These are phyloP conservation scores for Herpailurus yagouaroundi DNA, from an alignment of 2,113 vertebrate genomes.

Conservation along the genomic window DNA sequence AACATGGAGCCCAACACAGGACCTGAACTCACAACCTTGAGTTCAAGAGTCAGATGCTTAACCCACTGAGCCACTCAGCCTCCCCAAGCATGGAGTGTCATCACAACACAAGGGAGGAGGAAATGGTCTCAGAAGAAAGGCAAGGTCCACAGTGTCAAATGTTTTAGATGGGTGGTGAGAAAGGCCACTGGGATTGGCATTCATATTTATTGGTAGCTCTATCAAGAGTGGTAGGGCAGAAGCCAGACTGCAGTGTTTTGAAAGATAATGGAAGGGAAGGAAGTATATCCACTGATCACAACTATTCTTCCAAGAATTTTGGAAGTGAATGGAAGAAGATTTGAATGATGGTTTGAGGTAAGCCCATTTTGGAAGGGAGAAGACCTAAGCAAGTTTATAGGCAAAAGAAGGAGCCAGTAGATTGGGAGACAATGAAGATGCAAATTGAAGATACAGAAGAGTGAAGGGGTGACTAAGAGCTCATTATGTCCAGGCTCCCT, in stretches of 20 bases:
- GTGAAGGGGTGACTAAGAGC: not conserved
- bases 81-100: too few species aligned
- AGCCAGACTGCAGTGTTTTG: not conserved
- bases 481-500: not conserved
- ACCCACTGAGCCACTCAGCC: too few species aligned
- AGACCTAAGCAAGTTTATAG: not conserved
- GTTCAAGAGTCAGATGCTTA: too few species aligned
- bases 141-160: not conserved
- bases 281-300: not conserved
- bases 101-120: not conserved
- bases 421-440: not conserved
- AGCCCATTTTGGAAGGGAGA: not conserved
- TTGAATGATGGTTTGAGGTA: not conserved
- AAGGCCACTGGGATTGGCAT: not conserved
- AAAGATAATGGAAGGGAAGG: not conserved
- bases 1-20: too few species aligned
- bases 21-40: too few species aligned
- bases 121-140: not conserved
- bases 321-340: not conserved
- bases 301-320: not conserved
- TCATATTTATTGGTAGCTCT: not conserved
- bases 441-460: not conserved
- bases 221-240: not conserved
- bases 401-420: not conserved
- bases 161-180: not conserved